Base-by-base conservation (phyloP, 2,113 vertebrate genomes). In the Strix aluco region DNA sequence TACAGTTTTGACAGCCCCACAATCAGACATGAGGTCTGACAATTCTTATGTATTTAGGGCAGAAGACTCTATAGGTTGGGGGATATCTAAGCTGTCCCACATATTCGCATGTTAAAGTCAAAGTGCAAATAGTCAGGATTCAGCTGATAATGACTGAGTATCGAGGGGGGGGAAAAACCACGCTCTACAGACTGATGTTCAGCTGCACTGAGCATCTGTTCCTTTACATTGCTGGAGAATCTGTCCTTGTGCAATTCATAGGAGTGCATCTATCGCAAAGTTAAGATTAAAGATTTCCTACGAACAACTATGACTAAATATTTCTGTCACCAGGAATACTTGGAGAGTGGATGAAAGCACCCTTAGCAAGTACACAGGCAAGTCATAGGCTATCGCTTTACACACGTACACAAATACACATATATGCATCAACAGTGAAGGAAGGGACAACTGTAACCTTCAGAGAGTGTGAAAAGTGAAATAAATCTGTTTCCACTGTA, bases 261-360 rank as follows among this genome's bases (percentile, higher is more conserved):
- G 25, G 30, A 66, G 77, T 44, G 19, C 34, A 36, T 17, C 49
- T 9, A 58, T 6, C 49, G 55, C 58, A 34, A 51, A 52, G 71
- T 23, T 49, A 54, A 63, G 46, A 59, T 81, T 57, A 42, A 95
- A 75, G 69, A 55, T 79, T 88, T 96, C 69, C 72, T 95, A 54
- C 12, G 14, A 72, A 61, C 34, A n/a, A 9, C 51, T 13, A 13
- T 21, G 52, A 75, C 6, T 51, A 88, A 63, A 17, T 49, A 66
- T 82, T 93, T 88, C 51, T 90, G 89, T 79, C 75, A 65, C 20
- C 62, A 47, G 94, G 71, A 91, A 81, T 57, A 46, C 20, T 23
- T 34, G 36, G 30, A 29, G 54, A 44, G 58, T 36, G 79, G 86
- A 73, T 46, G 78, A 52, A 66, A 67, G 54, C 34, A 10, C 36